Conservation (phyloP, 1,140 invertebrate genomes). For the Penaeus vannamei region DNA sequence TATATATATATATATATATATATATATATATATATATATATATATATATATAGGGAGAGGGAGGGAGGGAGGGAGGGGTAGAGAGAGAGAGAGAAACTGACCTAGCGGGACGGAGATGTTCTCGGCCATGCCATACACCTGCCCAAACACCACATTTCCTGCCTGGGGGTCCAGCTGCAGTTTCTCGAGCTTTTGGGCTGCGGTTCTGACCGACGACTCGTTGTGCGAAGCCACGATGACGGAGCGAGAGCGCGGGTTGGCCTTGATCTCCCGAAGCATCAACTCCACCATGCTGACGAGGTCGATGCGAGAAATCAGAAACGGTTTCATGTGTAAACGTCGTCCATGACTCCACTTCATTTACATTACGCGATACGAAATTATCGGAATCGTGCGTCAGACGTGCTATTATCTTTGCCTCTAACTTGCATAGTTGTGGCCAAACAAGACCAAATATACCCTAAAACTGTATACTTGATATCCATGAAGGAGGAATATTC, state of each 20-base stretch:
- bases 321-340: background rate
- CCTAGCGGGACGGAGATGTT: slow-evolving; percentile 75
- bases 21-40: too few species aligned
- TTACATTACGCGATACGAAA: too few species aligned
- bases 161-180: slow-evolving; percentile 53
- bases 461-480: too few species aligned
- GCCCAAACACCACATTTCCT: slow-evolving; percentile 74
- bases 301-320: background rate
- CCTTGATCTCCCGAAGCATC: slow-evolving; percentile 53
- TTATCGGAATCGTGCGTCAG: too few species aligned
- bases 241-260: background rate
- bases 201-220: slow-evolving; percentile 70
- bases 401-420: too few species aligned
- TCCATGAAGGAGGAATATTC: too few species aligned
- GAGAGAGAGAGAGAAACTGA: slow-evolving; percentile 67
- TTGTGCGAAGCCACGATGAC: slow-evolving; percentile 72
- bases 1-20: too few species aligned
- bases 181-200: slow-evolving; percentile 67
- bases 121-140: slow-evolving; percentile 77
- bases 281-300: slow-evolving; percentile 61
- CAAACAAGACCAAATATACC: too few species aligned
- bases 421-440: too few species aligned
- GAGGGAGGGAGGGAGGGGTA: too few species aligned
- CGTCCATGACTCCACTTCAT: too few species aligned
- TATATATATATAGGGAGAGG: too few species aligned